phyloP scores from a whole-genome alignment of 2,113 vertebrate genomes.

The Otus sunia region DNA sequence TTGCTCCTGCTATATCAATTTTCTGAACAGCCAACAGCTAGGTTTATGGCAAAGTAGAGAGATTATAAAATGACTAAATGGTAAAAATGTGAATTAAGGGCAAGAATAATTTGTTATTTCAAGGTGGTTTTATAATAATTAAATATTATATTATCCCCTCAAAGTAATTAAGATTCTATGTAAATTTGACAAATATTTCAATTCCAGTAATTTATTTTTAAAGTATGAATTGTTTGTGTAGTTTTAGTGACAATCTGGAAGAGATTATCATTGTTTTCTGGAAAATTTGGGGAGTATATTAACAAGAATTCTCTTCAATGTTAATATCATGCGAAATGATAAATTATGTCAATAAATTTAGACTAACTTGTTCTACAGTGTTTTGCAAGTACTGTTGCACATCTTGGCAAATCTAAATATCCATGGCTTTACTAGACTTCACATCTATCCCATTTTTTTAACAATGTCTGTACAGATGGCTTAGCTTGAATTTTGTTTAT shows the following conservation, averaged over 20 bases:
- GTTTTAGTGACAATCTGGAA: not conserved
- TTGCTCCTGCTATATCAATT: not conserved
- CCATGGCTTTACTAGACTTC: not conserved
- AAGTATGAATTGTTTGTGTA: not conserved
- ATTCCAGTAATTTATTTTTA: not conserved
- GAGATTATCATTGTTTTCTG: not conserved
- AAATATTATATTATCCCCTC: constrained; percentile 10
- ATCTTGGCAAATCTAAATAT: not conserved
- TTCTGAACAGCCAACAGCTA: not conserved
- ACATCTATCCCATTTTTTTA: not conserved
- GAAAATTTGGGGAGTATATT: not conserved
- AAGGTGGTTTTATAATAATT: not conserved
- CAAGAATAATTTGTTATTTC: constrained; percentile 16
- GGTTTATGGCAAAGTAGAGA: not conserved
- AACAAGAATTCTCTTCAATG: not conserved
- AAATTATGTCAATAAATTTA: not conserved
- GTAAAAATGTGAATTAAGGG: not conserved
- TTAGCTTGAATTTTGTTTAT: not conserved
- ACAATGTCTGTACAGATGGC: not conserved
- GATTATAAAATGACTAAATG: not conserved
- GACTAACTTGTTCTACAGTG: not conserved
- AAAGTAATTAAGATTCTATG: constrained; percentile 37
- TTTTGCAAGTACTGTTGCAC: not conserved
- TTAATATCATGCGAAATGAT: not conserved
- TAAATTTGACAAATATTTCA: not conserved